These are phyloP conservation scores for Halcyon malimbica DNA, from an alignment of 2,113 vertebrate genomes.

Conservation along the genomic window DNA sequence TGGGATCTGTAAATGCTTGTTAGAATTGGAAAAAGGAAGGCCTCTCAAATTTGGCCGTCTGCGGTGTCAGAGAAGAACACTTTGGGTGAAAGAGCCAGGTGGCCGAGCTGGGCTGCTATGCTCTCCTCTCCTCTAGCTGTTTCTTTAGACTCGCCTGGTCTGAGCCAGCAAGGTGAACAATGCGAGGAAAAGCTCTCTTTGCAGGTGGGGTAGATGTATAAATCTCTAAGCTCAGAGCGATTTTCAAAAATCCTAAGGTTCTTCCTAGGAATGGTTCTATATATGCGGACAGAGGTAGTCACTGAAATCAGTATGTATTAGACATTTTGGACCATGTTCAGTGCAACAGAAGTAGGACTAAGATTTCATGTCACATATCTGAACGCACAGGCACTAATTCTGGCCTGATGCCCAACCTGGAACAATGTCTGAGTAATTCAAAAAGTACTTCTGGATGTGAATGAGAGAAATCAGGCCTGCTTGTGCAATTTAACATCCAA, in stretches of 20 bases:
- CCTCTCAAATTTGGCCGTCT: background rate
- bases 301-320: background rate
- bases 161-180: background rate
- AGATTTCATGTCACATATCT: background rate
- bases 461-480: background rate
- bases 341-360: background rate
- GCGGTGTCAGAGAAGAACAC: background rate
- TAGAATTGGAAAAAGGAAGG: background rate
- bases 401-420: background rate
- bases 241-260: background rate
- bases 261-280: background rate
- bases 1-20: background rate
- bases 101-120: background rate
- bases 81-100: background rate
- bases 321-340: background rate
- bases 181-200: background rate
- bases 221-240: background rate
- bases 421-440: background rate
- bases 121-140: background rate
- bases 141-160: background rate
- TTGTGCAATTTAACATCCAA: background rate
- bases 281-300: background rate
- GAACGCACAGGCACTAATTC: background rate
- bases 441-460: background rate
- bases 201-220: background rate